Base-by-base conservation (phyloP, 2,888 invertebrate genomes). In the Coleophora flavipennella region DNA sequence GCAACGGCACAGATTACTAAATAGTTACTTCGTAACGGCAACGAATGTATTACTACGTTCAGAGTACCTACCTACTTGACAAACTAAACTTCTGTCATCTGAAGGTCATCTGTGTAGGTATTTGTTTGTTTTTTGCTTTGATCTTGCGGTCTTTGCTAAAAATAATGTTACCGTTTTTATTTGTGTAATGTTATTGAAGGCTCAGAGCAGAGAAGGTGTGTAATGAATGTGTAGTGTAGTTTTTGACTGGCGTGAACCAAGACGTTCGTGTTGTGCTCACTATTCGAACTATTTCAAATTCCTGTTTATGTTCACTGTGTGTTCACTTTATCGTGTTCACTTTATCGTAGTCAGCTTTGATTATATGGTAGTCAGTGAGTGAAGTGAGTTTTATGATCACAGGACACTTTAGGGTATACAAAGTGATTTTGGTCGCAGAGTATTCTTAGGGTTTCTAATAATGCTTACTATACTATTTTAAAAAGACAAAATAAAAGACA, bases 151-250 rank as follows among this genome's bases (percentile, higher is more conserved):
- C 59, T 61, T 55, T 48, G 66, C 79, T 80, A 79, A 73, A 78
- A 76, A 81, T 81, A 81, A 78, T 77, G 72, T 73, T 66, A 74
- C 74, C 49, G 68, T 57, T 69, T 61, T 66, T 64, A n/a, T 28
- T 31, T 60, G 59, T 61, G 60, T 20, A 20, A n/a, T 55, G 67
- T 59, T 75, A 74, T 72, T 76, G 71, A 78, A 67, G 45, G 49
- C 51, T 61, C 75, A 76, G 78, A n/a, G 69, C 72, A 71, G 63
- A 58, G 59, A 56, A 58, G 74, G n/a, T n/a, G n/a, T n/a, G n/a
- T n/a, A n/a, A n/a, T n/a, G n/a, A n/a, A n/a, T n/a, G n/a, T n/a
- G n/a, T n/a, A n/a, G n/a, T n/a, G n/a, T n/a, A n/a, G n/a, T n/a
- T n/a, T n/a, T n/a, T n/a, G n/a, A n/a, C n/a, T n/a, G n/a, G n/a